A percentile compares a stretch with the other conserved stretches of the same genome.
Evolutionary conservation across 2,888 invertebrate species (phyloP).

Genomic region (Megaustenia siamemsis): DNA sequence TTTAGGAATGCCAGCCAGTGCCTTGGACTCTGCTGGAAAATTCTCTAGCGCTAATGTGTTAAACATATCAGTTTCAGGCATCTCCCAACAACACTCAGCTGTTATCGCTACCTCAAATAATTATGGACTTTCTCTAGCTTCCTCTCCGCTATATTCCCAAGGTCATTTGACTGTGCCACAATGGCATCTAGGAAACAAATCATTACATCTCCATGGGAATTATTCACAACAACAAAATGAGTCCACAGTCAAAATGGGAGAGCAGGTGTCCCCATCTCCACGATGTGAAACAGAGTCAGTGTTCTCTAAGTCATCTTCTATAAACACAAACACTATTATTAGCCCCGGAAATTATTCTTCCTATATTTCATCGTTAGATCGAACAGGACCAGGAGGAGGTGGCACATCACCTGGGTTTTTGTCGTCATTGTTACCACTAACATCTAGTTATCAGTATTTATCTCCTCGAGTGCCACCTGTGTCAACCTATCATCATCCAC

Average conservation of each 20-base stretch:
- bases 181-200: conserved; percentile 43
- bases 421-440: neutral
- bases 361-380: conserved; percentile 13
- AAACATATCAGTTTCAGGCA: neutral
- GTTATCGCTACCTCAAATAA: neutral
- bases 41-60: conserved; percentile 17
- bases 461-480: conserved; percentile 52
- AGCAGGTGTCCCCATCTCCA: conserved; percentile 6
- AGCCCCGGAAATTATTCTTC: conserved; percentile 20
- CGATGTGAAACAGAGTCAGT: neutral
- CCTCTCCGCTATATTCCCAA: conserved; percentile 34
- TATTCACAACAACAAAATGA: neutral
- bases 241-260: neutral
- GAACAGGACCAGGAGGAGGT: neutral
- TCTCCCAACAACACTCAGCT: neutral
- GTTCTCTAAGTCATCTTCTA: conserved; percentile 27
- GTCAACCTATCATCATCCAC: conserved; percentile 58
- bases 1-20: conserved; percentile 70
- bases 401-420: neutral
- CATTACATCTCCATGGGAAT: neutral
- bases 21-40: conserved; percentile 48
- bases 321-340: neutral
- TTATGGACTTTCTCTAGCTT: neutral
- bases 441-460: conserved; percentile 46
- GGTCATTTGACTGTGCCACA: conserved; percentile 49